Conservation (phyloP, 2,797 vertebrate genomes). For the Artibeus lituratus region DNA sequence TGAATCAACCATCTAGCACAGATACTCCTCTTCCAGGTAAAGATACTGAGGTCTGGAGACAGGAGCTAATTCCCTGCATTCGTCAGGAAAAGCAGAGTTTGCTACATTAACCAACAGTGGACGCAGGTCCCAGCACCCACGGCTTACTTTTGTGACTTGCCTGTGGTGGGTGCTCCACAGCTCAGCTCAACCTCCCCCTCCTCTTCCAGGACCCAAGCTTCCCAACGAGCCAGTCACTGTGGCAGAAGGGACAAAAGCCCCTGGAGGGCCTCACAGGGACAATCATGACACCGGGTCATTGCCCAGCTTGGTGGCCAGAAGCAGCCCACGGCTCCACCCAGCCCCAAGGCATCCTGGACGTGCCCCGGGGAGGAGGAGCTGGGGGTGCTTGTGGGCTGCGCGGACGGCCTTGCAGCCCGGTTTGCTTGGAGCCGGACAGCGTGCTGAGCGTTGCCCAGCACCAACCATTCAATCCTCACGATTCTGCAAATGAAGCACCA, state of each 20-base stretch:
- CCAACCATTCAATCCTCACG: accelerated
- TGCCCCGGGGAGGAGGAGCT: neutral
- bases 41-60: neutral
- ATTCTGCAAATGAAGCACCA: neutral
- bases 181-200: neutral
- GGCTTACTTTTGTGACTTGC: neutral
- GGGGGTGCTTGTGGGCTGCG: accelerated
- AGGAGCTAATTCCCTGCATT: neutral
- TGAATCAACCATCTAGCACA: neutral
- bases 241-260: neutral
- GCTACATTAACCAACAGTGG: neutral
- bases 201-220: neutral
- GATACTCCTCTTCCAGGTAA: neutral
- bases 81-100: neutral
- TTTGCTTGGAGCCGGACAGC: accelerated
- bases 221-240: neutral
- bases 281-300: accelerated
- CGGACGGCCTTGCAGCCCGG: accelerated
- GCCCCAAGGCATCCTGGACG: accelerated
- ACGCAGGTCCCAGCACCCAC: neutral
- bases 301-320: neutral
- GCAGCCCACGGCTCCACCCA: neutral
- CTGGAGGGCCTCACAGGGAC: neutral
- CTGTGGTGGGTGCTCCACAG: accelerated
- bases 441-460: accelerated